phyloP scores from a whole-genome alignment of 1,140 invertebrate genomes.

The Drosophila tani region DNA sequence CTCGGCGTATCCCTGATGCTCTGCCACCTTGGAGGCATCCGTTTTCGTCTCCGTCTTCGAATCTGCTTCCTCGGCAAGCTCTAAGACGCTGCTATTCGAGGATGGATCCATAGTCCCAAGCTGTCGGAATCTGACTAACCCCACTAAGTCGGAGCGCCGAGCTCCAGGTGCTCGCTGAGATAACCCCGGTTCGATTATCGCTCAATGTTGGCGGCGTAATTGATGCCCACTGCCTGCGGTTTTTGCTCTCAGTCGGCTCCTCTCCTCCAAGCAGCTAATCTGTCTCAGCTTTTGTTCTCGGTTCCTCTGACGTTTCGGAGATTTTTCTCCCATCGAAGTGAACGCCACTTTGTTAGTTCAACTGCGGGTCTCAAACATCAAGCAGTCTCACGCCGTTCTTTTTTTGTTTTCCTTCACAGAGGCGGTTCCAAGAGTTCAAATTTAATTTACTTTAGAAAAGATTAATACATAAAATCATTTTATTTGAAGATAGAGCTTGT shows the following conservation, averaged over 20 bases:
- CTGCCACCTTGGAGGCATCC: constrained; percentile 13
- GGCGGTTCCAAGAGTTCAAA: neutral
- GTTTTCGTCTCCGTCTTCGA: constrained; percentile 5
- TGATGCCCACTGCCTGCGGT: constrained; percentile 35
- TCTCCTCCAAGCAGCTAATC: constrained; percentile 29
- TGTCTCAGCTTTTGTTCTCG: constrained; percentile 39
- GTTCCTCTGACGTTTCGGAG: constrained; percentile 9
- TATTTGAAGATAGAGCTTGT: no score
- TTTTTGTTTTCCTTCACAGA: neutral
- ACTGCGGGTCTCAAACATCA: constrained; percentile 1
- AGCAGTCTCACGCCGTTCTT: no score
- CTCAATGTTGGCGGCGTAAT: constrained; percentile 51
- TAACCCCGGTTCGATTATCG: constrained; percentile 55
- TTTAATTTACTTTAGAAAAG: neutral
- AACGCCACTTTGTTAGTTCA: constrained; percentile 11
- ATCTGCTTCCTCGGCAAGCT: constrained; percentile 10
- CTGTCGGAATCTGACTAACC: constrained; percentile 30
- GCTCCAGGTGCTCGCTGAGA: constrained; percentile 36
- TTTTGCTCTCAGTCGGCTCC: constrained; percentile 2
- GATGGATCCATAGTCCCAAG: constrained; percentile 26
- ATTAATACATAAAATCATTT: neutral
- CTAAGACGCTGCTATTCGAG: constrained; percentile 22
- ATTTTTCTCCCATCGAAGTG: constrained; percentile 8
- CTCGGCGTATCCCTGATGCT: constrained; percentile 33
- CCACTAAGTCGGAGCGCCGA: neutral